A percentile compares a stretch with the other conserved stretches of the same genome.
Evolutionary conservation across 2,113 vertebrate genomes (phyloP).

Genomic region (Antechinus flavipes): DNA sequence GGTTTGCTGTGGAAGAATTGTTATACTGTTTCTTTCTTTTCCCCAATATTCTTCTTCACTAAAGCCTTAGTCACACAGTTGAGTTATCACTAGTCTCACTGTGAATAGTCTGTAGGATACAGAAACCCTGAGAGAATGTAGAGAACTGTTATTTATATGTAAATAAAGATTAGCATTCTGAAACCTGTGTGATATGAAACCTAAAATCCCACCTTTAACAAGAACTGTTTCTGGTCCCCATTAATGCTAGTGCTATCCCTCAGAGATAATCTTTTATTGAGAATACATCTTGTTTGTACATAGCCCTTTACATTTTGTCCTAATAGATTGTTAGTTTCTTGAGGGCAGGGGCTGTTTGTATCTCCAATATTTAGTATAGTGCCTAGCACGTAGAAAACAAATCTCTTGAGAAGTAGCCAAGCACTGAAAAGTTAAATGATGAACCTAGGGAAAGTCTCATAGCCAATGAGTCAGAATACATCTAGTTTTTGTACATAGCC

Average conservation of each 20-base stretch:
- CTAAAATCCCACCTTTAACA: neutral
- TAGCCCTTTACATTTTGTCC: neutral
- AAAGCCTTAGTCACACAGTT: neutral
- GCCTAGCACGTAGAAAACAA: neutral
- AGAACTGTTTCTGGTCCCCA: neutral
- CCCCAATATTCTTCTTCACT: neutral
- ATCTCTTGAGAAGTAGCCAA: neutral
- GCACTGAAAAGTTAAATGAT: neutral
- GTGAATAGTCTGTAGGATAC: neutral
- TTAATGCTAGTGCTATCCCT: neutral
- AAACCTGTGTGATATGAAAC: neutral
- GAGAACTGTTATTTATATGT: neutral
- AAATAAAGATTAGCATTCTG: neutral
- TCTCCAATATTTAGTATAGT: neutral
- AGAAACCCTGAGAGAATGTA: neutral
- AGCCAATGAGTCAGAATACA: neutral
- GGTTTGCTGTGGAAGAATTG: neutral
- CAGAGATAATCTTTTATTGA: neutral
- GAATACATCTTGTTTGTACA: neutral
- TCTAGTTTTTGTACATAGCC: too few species aligned
- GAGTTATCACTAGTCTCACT: neutral
- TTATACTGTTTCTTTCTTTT: neutral
- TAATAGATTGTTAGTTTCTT: neutral
- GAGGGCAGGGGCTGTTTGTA: neutral
- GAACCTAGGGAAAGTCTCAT: neutral